Evolutionary conservation across 2,113 vertebrate genomes (phyloP).

Genomic region (Calyptomena viridis): DNA sequence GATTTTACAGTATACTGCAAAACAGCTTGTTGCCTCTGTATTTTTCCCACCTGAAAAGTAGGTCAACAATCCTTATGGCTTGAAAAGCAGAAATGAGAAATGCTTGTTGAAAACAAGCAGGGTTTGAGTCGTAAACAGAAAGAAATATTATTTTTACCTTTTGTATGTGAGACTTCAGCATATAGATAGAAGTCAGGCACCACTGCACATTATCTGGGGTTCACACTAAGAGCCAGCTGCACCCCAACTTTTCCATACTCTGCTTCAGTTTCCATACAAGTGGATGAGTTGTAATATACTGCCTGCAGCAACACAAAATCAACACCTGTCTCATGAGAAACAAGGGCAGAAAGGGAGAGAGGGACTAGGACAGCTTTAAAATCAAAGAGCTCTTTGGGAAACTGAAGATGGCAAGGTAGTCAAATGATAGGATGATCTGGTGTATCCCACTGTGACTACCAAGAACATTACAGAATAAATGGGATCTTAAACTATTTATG

Average conservation of each 20-base stretch:
- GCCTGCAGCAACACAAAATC: neutral
- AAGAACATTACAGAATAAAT: neutral
- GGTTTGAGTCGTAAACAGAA: neutral
- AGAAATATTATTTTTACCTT: neutral
- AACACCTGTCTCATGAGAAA: neutral
- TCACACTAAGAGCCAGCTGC: neutral
- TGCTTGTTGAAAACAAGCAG: neutral
- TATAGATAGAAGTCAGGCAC: neutral
- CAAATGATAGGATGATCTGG: neutral
- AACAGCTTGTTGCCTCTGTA: neutral
- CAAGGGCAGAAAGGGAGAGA: neutral
- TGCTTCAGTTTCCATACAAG: neutral
- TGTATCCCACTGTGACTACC: neutral
- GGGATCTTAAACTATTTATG: neutral
- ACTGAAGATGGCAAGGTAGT: neutral
- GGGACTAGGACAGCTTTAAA: neutral
- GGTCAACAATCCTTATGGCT: slow-evolving; percentile 49
- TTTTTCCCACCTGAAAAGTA: slow-evolving; percentile 52
- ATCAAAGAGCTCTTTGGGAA: neutral
- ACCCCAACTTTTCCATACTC: neutral
- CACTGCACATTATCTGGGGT: neutral
- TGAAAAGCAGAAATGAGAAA: slow-evolving; percentile 13
- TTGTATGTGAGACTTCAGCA: neutral
- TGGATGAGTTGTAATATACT: neutral
- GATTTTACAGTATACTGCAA: slow-evolving; percentile 3